These are phyloP conservation scores for Catalaphyllia jardinei DNA, from an alignment of 64 coral and sea anemone species.

Conservation along the genomic window DNA sequence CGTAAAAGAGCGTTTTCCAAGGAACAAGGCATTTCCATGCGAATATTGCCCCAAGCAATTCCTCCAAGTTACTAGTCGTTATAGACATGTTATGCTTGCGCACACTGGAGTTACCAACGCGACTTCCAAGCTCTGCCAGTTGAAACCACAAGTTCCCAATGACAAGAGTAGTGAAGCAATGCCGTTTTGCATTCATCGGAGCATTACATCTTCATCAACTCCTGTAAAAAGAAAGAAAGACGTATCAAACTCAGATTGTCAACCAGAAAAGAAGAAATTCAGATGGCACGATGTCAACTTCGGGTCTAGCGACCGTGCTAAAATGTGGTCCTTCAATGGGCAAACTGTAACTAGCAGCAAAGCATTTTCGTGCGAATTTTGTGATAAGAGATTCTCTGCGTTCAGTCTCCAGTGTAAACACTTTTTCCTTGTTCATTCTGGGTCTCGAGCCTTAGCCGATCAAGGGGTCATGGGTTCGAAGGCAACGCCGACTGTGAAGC, in stretches of 20 bases:
- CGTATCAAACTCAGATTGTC: neutral
- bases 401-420: neutral
- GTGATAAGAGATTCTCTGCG: neutral
- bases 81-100: neutral
- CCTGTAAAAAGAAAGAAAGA: neutral
- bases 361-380: slow-evolving; percentile 1
- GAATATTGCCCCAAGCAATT: neutral
- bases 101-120: neutral
- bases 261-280: neutral
- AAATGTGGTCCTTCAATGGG: neutral
- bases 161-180: too few species aligned
- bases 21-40: neutral
- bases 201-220: neutral
- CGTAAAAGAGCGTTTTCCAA: neutral
- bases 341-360: neutral
- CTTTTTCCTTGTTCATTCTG: neutral
- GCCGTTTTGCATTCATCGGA: neutral
- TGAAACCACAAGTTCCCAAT: neutral
- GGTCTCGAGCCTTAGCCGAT: neutral
- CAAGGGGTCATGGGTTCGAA: neutral
- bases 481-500: neutral
- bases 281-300: too few species aligned
- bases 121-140: neutral
- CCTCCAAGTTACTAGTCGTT: neutral
- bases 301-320: neutral